Base-by-base conservation (phyloP, 2,797 vertebrate genomes). In the Apodemus agrarius region DNA sequence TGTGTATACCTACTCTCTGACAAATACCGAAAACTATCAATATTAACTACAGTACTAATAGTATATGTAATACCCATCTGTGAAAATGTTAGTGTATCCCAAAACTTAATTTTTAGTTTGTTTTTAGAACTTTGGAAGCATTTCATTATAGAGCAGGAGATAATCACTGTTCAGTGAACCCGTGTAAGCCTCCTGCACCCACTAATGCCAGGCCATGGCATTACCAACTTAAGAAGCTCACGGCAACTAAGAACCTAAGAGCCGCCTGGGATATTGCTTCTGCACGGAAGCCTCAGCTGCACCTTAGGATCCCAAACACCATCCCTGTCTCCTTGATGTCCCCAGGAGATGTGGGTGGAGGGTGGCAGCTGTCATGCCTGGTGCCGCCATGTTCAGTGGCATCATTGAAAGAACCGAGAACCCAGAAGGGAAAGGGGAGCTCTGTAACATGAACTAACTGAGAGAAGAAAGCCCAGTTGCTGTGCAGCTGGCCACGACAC, bases 51-150 rank as follows among this genome's bases (percentile, higher is more conserved):
- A 26, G 6, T 17, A n/a, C 46, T 57, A 84, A 31, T 57, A 49
- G 26, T 52, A 46, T n/a, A 72, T 8, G 9, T 3, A 90, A 49
- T 46, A 61, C 4, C 11, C 46, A 67, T 81, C 65, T 49, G 84
- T 54, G 2, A 72, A 94, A 93, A 92, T 43, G 16, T 61, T 65
- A 54, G 29, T 34, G 57, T 17, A 63, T 37, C 72, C 40, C 78
- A 72, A 87, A 76, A 72, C 49, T 54, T 74, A 84, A 81, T 90
- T 46, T 90, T 61, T 57, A 6, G 16, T 37, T 63, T 65, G 9
- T 10, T 91, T 90, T 92, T 37, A 26, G 43, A 81, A 81, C 74
- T 87, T 72, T 72, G 37, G 81, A 93, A 75, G 40, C 59, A 83
- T 88, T 76, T 96, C 24, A 52, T 46, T 52, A 46, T 49, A 17